Base-by-base conservation (phyloP, 2,113 vertebrate genomes). In the Aegithalos caudatus region DNA sequence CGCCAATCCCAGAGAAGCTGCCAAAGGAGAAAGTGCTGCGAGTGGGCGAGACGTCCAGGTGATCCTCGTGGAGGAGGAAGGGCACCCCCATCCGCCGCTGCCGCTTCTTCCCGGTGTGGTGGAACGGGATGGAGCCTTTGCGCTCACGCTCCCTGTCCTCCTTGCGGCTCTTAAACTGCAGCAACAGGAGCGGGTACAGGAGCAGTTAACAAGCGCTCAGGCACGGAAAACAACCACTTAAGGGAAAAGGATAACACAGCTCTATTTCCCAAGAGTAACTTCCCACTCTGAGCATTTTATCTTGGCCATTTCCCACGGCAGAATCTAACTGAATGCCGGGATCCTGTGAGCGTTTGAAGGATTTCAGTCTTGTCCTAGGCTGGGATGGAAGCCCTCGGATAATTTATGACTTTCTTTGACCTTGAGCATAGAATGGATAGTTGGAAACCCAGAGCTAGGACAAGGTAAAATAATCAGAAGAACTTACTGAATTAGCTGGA, bases 1-100 rank as follows among this genome's bases (percentile, higher is more conserved):
- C 99, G 6, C 99, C 99, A 2, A 99, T 97, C 19, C 99, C 99
- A 37, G 99, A 99, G 98, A 99, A 99, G 92, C 99, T 99, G 18
- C 99, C 98, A 0, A 99, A 99, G 72, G 99, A 99, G 97, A 99
- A 99, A 6, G 99, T 99, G 97, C 99, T 99, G 53, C 99, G 99
- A 10, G 99, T 99, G 13, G 99, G 99, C 0, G 99, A 99, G 29
- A 99, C 99, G 31, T 99, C 99, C 94, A 99, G 92, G 91, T 99
- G 99, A 74, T 99, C 99, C 42, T 99, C 99, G 0, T 99, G 99
- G 33, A 99, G 98, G 38, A 99, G 98, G 97, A 99, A 99, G 2
- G 99, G 99, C 14, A 99, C 98, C 0, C 99, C 99, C 98, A 99
- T 99, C 11, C 99, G 98, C 1, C 99, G 98, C 16, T 99, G 99